Conservation (phyloP, 92 coral and sea anemone genomes). For the Heliopora coerulea region DNA sequence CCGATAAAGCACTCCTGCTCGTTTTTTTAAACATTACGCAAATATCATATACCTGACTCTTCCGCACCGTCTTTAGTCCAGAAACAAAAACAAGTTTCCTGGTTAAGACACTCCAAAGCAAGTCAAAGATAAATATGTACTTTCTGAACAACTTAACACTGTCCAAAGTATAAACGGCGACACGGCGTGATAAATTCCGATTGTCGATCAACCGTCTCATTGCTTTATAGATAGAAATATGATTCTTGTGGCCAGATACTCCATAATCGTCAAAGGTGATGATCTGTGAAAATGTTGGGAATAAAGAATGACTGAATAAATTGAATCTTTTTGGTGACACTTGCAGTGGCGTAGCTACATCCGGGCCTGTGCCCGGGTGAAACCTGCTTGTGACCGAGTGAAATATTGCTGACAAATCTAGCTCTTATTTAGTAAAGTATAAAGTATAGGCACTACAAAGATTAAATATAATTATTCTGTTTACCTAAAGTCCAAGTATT, state of each 20-base stretch:
- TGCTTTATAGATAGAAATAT: slow-evolving; percentile 69
- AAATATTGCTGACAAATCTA: too few species aligned
- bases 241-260: slow-evolving; percentile 91
- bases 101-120: slow-evolving; percentile 64
- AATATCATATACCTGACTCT: slow-evolving; percentile 62
- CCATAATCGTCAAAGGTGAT: slow-evolving; percentile 89
- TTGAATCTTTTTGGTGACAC: too few species aligned
- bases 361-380: too few species aligned
- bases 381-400: too few species aligned
- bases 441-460: too few species aligned
- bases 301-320: too few species aligned
- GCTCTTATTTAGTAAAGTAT: too few species aligned
- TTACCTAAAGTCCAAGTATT: too few species aligned
- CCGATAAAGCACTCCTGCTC: too few species aligned
- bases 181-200: slow-evolving; percentile 41
- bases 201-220: slow-evolving; percentile 56
- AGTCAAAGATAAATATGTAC: slow-evolving; percentile 74
- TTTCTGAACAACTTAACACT: slow-evolving; percentile 76
- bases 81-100: slow-evolving; percentile 62
- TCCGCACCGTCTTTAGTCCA: slow-evolving; percentile 46
- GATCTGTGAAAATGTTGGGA: slow-evolving; percentile 61
- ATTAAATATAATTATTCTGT: too few species aligned
- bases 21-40: too few species aligned
- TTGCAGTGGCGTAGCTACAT: too few species aligned
- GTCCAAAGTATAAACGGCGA: slow-evolving; percentile 59